Evolutionary conservation across 2,797 vertebrate genomes (phyloP).

Genomic region (Gallinago solitaria): DNA sequence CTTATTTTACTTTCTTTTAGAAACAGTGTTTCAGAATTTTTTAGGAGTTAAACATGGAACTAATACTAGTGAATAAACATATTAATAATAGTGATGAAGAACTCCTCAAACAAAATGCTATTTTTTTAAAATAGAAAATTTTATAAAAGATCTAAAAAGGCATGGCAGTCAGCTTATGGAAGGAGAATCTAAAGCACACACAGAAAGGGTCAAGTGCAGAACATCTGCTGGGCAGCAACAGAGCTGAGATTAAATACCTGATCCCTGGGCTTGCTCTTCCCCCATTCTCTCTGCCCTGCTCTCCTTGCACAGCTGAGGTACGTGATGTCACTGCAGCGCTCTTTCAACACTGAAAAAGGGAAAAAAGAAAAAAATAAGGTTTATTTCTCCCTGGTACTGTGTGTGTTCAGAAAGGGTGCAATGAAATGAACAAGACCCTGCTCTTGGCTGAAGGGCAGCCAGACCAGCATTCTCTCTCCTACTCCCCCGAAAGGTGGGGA

Average conservation of each 20-base stretch:
- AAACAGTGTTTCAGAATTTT: accelerated
- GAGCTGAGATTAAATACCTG: not conserved
- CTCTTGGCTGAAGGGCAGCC: not conserved
- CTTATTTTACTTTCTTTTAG: not conserved
- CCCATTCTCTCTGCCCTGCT: not conserved
- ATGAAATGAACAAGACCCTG: no score
- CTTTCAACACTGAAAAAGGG: not conserved
- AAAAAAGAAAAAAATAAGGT: accelerated
- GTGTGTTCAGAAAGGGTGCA: not conserved
- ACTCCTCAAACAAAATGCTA: not conserved
- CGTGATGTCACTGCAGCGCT: not conserved
- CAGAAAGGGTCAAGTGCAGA: not conserved
- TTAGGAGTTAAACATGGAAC: not conserved
- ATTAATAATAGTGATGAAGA: not conserved
- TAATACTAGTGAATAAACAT: not conserved
- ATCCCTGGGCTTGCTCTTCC: not conserved
- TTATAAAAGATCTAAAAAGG: not conserved
- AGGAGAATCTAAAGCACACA: not conserved
- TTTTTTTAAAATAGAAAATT: not conserved
- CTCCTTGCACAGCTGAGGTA: not conserved
- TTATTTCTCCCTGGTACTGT: not conserved
- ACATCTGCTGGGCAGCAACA: not conserved
- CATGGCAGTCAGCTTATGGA: not conserved
- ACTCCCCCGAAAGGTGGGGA: accelerated
- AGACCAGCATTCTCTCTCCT: accelerated